phyloP scores from a whole-genome alignment of 2,888 invertebrate genomes.

The Tuta absoluta region DNA sequence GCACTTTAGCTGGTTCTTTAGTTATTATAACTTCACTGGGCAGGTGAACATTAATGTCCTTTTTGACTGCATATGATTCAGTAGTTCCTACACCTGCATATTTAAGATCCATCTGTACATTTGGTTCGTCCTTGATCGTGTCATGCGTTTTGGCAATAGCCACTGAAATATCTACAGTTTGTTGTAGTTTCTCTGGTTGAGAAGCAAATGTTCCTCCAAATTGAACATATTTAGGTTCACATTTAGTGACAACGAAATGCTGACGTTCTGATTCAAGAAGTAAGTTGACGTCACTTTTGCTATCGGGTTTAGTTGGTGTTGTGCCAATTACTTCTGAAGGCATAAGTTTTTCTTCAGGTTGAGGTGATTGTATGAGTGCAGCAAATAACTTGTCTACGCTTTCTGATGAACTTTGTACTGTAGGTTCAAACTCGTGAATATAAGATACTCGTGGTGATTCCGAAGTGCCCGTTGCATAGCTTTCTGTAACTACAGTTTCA shows the following conservation, averaged over 20 bases:
- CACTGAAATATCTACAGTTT: conserved; percentile 65
- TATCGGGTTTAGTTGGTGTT: conserved; percentile 36
- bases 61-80: conserved; percentile 58
- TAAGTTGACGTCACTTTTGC: conserved; percentile 49
- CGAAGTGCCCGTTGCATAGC: conserved; percentile 42
- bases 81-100: conserved; percentile 55
- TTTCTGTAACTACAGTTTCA: conserved; percentile 53
- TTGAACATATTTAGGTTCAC: conserved; percentile 19
- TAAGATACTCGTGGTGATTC: conserved; percentile 52
- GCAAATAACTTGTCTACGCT: conserved; percentile 50
- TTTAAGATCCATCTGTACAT: conserved; percentile 61
- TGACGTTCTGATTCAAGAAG: conserved; percentile 64
- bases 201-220: conserved; percentile 12
- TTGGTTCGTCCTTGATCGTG: conserved; percentile 51
- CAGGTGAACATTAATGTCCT: conserved; percentile 63
- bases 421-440: conserved; percentile 53
- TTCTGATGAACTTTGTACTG: conserved; percentile 49
- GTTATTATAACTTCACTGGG: conserved; percentile 58
- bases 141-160: conserved; percentile 58
- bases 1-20: conserved; percentile 38
- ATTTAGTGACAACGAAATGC: conserved; percentile 43
- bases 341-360: conserved; percentile 58
- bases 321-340: conserved; percentile 42
- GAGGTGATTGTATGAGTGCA: conserved; percentile 44
- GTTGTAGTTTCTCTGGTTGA: conserved; percentile 39